Evolutionary conservation across 2,113 vertebrate genomes (phyloP), one percentile per base, ranked within the genome.

Genomic region (Sakesphorus luctuosus): DNA sequence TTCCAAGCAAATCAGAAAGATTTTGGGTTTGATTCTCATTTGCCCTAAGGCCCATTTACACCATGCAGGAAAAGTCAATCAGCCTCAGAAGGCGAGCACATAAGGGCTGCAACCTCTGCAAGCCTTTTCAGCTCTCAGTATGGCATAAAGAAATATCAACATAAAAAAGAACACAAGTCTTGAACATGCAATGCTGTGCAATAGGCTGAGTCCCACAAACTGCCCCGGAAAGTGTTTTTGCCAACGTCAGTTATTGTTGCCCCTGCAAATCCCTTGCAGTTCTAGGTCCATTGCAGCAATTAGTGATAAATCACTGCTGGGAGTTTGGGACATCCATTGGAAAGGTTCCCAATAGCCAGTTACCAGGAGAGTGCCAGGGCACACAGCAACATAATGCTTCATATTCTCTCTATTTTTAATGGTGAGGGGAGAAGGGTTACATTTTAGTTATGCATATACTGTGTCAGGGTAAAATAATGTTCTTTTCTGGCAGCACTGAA

Each of bases 261-360:
- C 52, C 26, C 38, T 35, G 38, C n/a, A 90, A 84, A 93, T 9
- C 1, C 0, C 62, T 91, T 29, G 2, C 36, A 65, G 81, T 18
- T 82, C 79, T 3, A 65, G 83, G 80, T 52, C 69, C 25, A 2
- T 46, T 87, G 69, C 0, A 46, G 89, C 86, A 94, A 96, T 96
- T 94, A 95, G 80, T 90, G 93, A 95, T 93, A 96, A 94, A 96
- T 97, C 90, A 93, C 93, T 82, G 83, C 93, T 89, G 94, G 96
- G 92, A 93, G 47, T 82, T 90, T 69, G 93, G 93, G 94, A 84
- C 35, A 6, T 69, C 59, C 71, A 21, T 36, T 93, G 94, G 80
- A 95, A 89, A 89, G 66, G 46, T 44, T 94, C 92, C 88, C 76
- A 87, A 21, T 8, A 93, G 65, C 83, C 71, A 50, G 82, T 73